These are phyloP conservation scores for Taeniopygia guttata DNA, from an alignment of 2,797 vertebrate genomes.

Conservation along the genomic window DNA sequence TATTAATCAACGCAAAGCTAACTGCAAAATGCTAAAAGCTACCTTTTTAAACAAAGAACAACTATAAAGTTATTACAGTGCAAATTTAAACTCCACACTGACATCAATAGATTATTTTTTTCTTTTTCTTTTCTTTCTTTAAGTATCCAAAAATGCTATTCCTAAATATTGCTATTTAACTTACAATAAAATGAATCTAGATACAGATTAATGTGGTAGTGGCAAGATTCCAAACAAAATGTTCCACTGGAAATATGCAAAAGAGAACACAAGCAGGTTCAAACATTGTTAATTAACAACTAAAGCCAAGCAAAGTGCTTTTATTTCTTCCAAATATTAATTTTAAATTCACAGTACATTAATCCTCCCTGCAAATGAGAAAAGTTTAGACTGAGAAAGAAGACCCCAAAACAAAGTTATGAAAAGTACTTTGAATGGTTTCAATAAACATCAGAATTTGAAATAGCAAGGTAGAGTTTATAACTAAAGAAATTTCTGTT, in stretches of 20 bases:
- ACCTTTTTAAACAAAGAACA: slow-evolving; percentile 22
- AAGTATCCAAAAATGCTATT: background rate
- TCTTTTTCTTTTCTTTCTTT: background rate
- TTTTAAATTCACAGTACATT: slow-evolving; percentile 54
- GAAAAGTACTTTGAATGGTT: slow-evolving; percentile 68
- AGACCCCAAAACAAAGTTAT: slow-evolving; percentile 68
- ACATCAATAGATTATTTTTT: background rate
- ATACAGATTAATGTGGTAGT: slow-evolving; percentile 19
- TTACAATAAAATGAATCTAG: background rate
- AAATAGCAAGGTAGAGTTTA: slow-evolving; percentile 72
- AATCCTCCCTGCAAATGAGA: slow-evolving; percentile 39
- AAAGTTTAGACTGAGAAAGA: slow-evolving; percentile 64
- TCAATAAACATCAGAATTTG: slow-evolving; percentile 64
- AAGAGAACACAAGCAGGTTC: slow-evolving; percentile 50
- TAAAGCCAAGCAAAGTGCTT: slow-evolving; percentile 41
- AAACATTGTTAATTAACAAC: slow-evolving; percentile 49
- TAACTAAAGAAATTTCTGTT: slow-evolving; percentile 72
- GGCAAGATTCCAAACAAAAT: slow-evolving; percentile 62
- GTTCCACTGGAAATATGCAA: slow-evolving; percentile 60
- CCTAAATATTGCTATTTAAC: slow-evolving; percentile 15
- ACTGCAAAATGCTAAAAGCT: slow-evolving; percentile 1
- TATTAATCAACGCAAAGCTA: slow-evolving; percentile 12
- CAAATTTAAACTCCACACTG: background rate
- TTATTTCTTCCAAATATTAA: slow-evolving; percentile 48
- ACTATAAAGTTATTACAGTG: slow-evolving; percentile 33